Evolutionary conservation across 2,113 vertebrate genomes (phyloP).

Genomic region (Aplodontia rufa): DNA sequence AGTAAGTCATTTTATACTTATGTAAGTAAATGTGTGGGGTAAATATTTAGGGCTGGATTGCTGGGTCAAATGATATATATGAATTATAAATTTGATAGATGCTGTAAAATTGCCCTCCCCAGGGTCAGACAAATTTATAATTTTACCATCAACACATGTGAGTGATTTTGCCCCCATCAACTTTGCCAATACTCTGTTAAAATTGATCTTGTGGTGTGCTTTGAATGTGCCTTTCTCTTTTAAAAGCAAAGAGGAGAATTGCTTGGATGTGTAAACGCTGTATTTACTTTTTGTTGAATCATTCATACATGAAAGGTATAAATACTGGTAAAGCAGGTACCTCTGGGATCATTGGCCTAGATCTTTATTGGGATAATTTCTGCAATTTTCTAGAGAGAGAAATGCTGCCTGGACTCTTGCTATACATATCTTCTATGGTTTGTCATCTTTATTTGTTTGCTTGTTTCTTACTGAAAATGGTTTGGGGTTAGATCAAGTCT

Average conservation of each 20-base stretch:
- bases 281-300: conserved; percentile 8
- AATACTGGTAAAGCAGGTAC: neutral
- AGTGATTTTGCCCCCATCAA: neutral
- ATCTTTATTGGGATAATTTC: neutral
- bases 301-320: neutral
- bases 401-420: neutral
- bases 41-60: neutral
- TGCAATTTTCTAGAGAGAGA: neutral
- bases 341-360: neutral
- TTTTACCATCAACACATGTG: neutral
- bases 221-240: neutral
- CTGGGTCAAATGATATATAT: neutral
- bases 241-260: neutral
- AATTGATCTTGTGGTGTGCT: neutral
- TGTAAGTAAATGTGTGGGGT: neutral
- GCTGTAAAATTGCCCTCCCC: neutral
- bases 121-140: neutral
- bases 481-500: neutral
- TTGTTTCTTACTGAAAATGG: neutral
- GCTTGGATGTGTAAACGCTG: neutral
- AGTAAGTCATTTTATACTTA: conserved; percentile 1
- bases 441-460: neutral
- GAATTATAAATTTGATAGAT: neutral
- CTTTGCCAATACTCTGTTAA: neutral
- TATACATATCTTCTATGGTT: neutral